Base-by-base conservation (phyloP, 2,113 vertebrate species). In the Todiramphus chloris region DNA sequence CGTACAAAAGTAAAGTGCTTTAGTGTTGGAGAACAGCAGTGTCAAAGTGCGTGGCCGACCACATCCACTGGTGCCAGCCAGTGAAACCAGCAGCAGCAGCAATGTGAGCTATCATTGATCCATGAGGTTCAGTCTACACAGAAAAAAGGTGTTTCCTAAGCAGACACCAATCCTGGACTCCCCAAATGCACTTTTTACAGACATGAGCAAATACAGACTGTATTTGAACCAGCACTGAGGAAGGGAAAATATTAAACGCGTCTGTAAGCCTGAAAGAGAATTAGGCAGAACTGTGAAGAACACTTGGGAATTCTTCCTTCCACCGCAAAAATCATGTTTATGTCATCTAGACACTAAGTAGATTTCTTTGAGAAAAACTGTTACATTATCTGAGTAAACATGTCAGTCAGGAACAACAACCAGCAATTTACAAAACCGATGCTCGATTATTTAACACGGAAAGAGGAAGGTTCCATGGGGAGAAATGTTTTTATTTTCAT, bases 311-410 rank as follows among this genome's bases (percentile, higher is more conserved):
- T 97, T 97, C 69, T 97, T 93, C 92, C 93, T 97, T 96, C 86
- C 87, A 67, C 68, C 35, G 23, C 31, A 74, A 55, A 44, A n/a
- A 35, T 33, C 48, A 53, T 97, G 96, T 97, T 98, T 98, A 97
- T 97, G 96, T 94, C 97, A 97, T 98, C 94, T 48, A 97, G 96
- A 97, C 97, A 94, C 96, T 98, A 98, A 98, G 95, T 97, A 98
- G 97, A 96, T 97, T 98, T 98, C 96, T 97, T 97, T 94, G 94
- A 98, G 95, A 98, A 97, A 97, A 98, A 96, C 97, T 98, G 97
- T 96, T 98, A 98, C 89, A 94, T 95, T 98, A 98, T 98, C 97
- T 96, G 91, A 92, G 96, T 98, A 98, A 98, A 98, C 97, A 98
- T 97, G 98, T 89, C 98, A 98, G 82, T 98, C 98, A 98, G 96